Evolutionary conservation across 2,113 vertebrate genomes (phyloP), one percentile per base, ranked within the genome.

Genomic region (Cyphotilapia sp.): DNA sequence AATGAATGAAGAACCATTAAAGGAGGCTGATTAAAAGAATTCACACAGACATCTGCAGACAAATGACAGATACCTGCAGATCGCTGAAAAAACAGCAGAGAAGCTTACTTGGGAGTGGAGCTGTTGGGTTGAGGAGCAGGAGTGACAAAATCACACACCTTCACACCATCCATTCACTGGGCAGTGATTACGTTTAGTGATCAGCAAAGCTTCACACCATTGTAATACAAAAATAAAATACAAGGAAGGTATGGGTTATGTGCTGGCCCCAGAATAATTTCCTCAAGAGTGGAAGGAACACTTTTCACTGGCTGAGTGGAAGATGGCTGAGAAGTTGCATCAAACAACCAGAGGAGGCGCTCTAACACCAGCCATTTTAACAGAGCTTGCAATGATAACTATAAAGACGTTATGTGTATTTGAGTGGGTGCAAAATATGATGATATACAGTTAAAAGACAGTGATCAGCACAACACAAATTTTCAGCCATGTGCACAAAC

Each of bases 211-310:
- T 29, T 29, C 56, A 57, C 56, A 57, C 12, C 56, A 1, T 29
- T 16, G 56, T 57, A 5, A 8, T 29, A 29, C 0, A 24, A 56
- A 56, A 1, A 56, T 56, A 56, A 57, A 57, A 57, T 57, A 9
- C 1, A 57, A 29, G 0, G 24, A 29, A 57, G 1, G 13, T 16
- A 57, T 57, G 0, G 54, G 3, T 14, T 57, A 1, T 1, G 12
- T 27, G 12, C 12, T 57, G 12, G 54, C 0, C 54, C 54, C 0
- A 57, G 22, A 57, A 27, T 57, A 0, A 57, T 57, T 57, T 1
- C 22, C 1, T 57, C 54, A 57, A 14, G 54, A 27, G 22, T 56
- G 22, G 22, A 56, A 0, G 22, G 54, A 56, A 56, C 12, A 56
- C 54, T 56, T 14, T 56, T 14, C 54, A 57, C 54, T 57, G 54